Conservation (phyloP, 2,888 invertebrate genomes). For the Machimus atricapillus region DNA sequence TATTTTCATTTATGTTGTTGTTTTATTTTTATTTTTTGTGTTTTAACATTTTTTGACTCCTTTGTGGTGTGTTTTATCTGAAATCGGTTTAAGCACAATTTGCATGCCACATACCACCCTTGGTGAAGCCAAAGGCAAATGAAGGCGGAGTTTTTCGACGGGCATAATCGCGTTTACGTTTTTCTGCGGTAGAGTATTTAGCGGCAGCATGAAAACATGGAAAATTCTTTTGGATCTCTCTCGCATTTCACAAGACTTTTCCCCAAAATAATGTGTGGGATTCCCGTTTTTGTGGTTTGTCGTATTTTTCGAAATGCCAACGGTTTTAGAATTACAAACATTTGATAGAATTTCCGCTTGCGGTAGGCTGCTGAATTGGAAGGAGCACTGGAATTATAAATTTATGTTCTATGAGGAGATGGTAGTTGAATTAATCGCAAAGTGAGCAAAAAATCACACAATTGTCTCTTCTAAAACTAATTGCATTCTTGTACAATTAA, state of each 20-base stretch:
- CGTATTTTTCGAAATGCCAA: background rate
- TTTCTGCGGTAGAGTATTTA: slow-evolving; percentile 34
- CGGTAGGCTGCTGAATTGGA: background rate
- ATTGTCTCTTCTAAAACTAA: no score
- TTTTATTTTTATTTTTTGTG: background rate
- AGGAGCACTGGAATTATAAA: background rate
- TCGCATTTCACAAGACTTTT: slow-evolving; percentile 5
- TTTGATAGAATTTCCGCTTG: background rate
- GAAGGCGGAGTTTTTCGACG: slow-evolving; percentile 36
- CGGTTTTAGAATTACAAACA: background rate
- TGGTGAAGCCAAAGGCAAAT: slow-evolving; percentile 20
- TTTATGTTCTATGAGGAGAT: background rate
- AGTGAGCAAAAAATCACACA: background rate
- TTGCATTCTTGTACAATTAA: no score
- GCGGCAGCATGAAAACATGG: slow-evolving; percentile 25
- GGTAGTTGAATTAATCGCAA: background rate
- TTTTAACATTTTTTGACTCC: slow-evolving; percentile 10
- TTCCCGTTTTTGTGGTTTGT: slow-evolving; percentile 18
- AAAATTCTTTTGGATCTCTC: slow-evolving; percentile 18
- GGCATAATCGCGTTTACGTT: slow-evolving; percentile 29
- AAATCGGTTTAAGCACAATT: slow-evolving; percentile 45
- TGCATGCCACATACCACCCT: slow-evolving; percentile 42
- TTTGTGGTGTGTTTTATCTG: slow-evolving; percentile 42
- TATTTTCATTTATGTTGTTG: slow-evolving; percentile 23
- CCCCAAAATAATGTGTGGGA: slow-evolving; percentile 16